Conservation (phyloP, 1,140 invertebrate genomes). For the Drosophila auraria region DNA sequence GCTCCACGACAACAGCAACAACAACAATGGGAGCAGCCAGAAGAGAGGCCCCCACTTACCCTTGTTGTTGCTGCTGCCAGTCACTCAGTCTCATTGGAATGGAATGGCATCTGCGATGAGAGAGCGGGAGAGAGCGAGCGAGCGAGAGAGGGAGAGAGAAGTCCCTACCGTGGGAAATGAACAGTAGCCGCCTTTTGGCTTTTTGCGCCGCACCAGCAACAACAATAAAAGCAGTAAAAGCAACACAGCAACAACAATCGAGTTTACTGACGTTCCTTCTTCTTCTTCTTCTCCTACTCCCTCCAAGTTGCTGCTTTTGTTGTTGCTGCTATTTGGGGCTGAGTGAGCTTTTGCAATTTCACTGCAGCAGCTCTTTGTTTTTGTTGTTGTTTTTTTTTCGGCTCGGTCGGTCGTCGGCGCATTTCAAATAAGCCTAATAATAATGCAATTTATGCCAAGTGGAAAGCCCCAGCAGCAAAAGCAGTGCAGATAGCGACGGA, state of each 20-base stretch:
- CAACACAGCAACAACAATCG: conserved; percentile 61
- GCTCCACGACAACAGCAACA: neutral
- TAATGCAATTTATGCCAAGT: conserved; percentile 80
- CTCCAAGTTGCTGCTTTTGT: conserved; percentile 30
- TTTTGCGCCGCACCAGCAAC: conserved; percentile 53
- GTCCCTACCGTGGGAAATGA: conserved; percentile 85
- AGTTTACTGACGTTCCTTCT: conserved; percentile 62
- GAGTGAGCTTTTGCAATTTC: conserved; percentile 73
- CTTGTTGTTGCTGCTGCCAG: conserved; percentile 36
- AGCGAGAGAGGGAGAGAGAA: conserved; percentile 22
- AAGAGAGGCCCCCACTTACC: conserved; percentile 19
- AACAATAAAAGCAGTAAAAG: conserved; percentile 50
- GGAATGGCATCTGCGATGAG: conserved; percentile 51
- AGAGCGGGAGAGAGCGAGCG: conserved; percentile 18
- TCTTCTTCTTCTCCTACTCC: conserved; percentile 16
- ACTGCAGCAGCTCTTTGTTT: conserved; percentile 67
- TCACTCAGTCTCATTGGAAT: conserved; percentile 50
- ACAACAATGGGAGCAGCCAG: conserved; percentile 16
- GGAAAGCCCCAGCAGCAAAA: conserved; percentile 55
- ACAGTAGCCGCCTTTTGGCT: conserved; percentile 79
- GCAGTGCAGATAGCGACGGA: conserved; percentile 5
- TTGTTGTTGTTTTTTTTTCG: conserved; percentile 25
- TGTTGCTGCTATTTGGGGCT: conserved; percentile 34
- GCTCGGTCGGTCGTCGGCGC: conserved; percentile 58
- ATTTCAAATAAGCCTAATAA: conserved; percentile 83